Conservation (phyloP, 1,140 invertebrate genomes). For the Bombus sylvicola region DNA sequence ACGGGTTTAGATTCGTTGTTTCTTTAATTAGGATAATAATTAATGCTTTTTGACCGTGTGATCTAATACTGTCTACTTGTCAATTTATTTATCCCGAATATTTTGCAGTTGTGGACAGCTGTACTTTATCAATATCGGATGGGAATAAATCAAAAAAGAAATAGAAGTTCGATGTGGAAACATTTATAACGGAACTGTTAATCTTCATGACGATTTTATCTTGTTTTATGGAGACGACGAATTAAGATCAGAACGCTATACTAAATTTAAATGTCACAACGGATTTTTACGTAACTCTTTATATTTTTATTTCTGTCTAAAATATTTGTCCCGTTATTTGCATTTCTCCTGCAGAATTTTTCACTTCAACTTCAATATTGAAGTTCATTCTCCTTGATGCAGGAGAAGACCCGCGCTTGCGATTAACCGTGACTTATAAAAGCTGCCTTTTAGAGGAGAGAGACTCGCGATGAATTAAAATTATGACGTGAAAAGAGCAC, state of each 20-base stretch:
- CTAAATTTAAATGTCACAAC: too few relatives aligned
- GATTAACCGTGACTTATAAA: constrained; percentile 15
- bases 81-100: background rate
- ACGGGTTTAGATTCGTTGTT: too few relatives aligned
- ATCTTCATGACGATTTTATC: background rate
- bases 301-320: background rate
- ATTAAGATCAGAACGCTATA: background rate
- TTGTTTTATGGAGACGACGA: background rate
- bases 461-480: constrained; percentile 4
- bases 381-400: background rate
- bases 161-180: background rate
- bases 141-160: background rate
- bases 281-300: background rate
- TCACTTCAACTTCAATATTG: background rate
- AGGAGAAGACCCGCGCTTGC: background rate
- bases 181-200: background rate
- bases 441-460: background rate
- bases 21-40: too few relatives aligned
- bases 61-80: background rate
- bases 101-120: too few relatives aligned
- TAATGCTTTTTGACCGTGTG: background rate
- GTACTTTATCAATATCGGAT: background rate
- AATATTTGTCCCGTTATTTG: background rate
- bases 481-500: background rate
- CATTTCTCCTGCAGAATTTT: background rate